phyloP scores from a whole-genome alignment of 2,113 vertebrate species.

The Pomatorhinus ruficollis region DNA sequence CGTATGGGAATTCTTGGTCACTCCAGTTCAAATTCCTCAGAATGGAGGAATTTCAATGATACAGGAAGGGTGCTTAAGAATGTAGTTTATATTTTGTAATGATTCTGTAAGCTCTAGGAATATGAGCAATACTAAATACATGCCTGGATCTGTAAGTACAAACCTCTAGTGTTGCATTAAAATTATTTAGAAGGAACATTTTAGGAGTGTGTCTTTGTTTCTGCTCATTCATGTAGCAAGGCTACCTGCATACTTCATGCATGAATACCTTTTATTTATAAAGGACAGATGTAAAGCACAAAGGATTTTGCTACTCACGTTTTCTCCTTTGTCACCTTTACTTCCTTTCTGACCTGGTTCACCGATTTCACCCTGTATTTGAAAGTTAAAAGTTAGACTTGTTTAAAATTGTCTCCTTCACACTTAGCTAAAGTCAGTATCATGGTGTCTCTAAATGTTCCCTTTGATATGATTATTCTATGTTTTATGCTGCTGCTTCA shows the following conservation, averaged over 20 bases:
- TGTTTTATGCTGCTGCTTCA: constrained; percentile 32
- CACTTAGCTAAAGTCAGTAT: background rate
- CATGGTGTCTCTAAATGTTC: constrained; percentile 46
- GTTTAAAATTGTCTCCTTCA: background rate
- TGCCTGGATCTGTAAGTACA: background rate
- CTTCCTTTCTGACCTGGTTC: constrained; percentile 96
- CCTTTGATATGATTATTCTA: constrained; percentile 2
- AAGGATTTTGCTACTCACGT: constrained; percentile 77
- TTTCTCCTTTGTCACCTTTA: constrained; percentile 96
- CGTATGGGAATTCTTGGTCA: rapidly evolving
- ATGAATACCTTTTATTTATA: background rate
- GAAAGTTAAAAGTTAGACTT: constrained; percentile 52
- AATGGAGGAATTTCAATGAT: background rate
- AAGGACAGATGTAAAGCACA: background rate
- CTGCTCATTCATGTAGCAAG: background rate
- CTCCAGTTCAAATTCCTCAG: background rate
- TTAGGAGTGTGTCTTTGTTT: background rate
- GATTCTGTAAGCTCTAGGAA: background rate
- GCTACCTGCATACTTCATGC: background rate
- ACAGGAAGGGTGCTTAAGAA: background rate
- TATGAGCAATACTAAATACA: background rate
- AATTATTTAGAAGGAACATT: background rate
- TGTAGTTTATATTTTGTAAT: background rate
- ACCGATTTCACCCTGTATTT: constrained; percentile 91
- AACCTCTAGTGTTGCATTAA: background rate